Evolutionary conservation across 2,888 invertebrate species (phyloP).

Genomic region (Apamea epomidion): DNA sequence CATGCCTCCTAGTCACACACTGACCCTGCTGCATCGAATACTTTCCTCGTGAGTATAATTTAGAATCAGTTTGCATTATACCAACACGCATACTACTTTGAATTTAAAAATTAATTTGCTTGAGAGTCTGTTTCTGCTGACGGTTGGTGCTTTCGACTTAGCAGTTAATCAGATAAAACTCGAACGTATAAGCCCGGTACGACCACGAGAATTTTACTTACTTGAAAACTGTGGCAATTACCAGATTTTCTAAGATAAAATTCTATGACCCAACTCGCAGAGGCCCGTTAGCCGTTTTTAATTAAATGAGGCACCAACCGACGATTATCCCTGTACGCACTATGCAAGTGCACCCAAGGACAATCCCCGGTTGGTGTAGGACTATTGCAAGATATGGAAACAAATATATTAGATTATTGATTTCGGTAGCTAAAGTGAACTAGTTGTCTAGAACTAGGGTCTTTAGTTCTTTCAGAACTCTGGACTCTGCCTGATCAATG

Average conservation of each 20-base stretch:
- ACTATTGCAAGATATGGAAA: too few species aligned
- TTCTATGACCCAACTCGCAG: not conserved
- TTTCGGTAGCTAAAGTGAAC: too few species aligned
- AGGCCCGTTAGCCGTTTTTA: too few species aligned
- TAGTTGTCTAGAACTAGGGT: too few species aligned
- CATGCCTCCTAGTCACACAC: not conserved
- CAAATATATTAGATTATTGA: too few species aligned
- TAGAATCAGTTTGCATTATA: not conserved
- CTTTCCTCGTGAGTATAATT: conserved; percentile 1
- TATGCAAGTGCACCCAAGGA: too few species aligned
- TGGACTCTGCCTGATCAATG: too few species aligned
- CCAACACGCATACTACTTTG: not conserved
- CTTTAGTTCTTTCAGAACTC: too few species aligned
- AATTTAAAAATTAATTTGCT: not conserved
- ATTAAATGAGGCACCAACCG: too few species aligned
- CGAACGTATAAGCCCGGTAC: not conserved
- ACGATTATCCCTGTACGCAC: too few species aligned
- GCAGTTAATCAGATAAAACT: not conserved
- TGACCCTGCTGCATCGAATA: not conserved
- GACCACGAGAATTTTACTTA: not conserved
- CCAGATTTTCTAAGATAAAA: not conserved
- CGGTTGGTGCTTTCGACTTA: not conserved
- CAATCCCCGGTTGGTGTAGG: too few species aligned
- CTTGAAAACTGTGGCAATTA: not conserved
- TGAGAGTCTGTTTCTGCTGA: not conserved